Conservation (phyloP, 2,113 vertebrate genomes). For the Crotalus tigris region DNA sequence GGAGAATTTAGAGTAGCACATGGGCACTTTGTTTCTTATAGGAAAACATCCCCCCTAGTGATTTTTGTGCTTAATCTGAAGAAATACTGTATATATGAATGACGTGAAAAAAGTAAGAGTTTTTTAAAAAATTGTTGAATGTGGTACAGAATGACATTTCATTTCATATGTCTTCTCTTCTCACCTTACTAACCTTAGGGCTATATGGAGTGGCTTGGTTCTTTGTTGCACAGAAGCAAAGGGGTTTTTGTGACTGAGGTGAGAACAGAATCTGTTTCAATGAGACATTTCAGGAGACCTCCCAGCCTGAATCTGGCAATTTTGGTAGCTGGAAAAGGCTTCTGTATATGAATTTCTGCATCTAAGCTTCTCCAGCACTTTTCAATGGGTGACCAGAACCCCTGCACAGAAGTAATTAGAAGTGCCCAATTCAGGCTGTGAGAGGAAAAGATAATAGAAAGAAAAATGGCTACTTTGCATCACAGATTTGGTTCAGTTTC, state of each 20-base stretch:
- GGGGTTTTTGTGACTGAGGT: neutral
- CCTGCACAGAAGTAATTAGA: neutral
- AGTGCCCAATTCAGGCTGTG: neutral
- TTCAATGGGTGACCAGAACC: neutral
- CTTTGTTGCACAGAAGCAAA: neutral
- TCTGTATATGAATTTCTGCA: neutral
- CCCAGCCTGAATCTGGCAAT: neutral
- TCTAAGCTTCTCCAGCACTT: neutral
- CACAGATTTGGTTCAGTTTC: neutral
- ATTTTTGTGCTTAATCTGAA: neutral
- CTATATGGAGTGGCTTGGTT: neutral
- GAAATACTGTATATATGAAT: neutral
- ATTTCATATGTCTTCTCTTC: neutral
- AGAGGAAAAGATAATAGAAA: neutral
- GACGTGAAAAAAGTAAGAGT: neutral
- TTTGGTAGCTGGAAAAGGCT: neutral
- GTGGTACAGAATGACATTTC: neutral
- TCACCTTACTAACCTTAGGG: neutral
- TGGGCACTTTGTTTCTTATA: neutral
- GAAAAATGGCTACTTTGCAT: neutral
- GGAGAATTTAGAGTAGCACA: neutral
- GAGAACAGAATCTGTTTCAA: neutral
- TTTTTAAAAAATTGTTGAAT: neutral
- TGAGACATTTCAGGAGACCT: neutral
- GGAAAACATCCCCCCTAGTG: neutral